phyloP scores from a whole-genome alignment of 2,113 vertebrate genomes.

The Phyllopteryx taeniolatus region DNA sequence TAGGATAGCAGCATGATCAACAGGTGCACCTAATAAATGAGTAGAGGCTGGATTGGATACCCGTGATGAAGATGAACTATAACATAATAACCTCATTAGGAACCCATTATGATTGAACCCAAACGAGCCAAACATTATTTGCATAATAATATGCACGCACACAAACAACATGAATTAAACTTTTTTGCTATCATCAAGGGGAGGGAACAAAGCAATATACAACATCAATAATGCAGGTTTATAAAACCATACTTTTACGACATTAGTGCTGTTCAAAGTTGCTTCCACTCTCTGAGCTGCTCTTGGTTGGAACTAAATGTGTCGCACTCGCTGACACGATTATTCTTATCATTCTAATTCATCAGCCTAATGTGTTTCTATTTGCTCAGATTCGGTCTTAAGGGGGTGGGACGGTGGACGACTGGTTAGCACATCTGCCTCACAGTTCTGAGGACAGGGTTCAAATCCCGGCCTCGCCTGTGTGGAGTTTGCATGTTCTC shows the following conservation, averaged over 20 bases:
- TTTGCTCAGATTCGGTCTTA: too few species aligned
- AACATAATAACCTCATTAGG: neutral
- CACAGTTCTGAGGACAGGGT: too few species aligned
- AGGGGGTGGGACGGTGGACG: too few species aligned
- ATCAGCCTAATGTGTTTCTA: neutral
- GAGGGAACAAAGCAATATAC: neutral
- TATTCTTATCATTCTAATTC: neutral
- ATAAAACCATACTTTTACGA: neutral
- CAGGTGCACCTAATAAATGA: conserved; percentile 6
- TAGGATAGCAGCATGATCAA: neutral
- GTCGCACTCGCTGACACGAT: neutral
- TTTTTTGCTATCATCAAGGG: neutral
- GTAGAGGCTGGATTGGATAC: neutral
- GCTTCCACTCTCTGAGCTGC: neutral
- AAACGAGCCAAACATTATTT: neutral
- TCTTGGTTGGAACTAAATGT: neutral
- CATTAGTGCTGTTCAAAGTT: neutral
- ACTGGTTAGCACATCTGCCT: too few species aligned
- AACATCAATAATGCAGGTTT: neutral
- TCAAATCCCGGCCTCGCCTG: too few species aligned
- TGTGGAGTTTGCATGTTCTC: too few species aligned
- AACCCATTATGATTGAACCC: neutral
- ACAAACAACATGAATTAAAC: neutral
- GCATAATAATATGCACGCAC: neutral
- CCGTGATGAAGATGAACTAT: neutral